Conservation (phyloP, 1,140 invertebrate genomes). For the Ridgeia piscesae region DNA sequence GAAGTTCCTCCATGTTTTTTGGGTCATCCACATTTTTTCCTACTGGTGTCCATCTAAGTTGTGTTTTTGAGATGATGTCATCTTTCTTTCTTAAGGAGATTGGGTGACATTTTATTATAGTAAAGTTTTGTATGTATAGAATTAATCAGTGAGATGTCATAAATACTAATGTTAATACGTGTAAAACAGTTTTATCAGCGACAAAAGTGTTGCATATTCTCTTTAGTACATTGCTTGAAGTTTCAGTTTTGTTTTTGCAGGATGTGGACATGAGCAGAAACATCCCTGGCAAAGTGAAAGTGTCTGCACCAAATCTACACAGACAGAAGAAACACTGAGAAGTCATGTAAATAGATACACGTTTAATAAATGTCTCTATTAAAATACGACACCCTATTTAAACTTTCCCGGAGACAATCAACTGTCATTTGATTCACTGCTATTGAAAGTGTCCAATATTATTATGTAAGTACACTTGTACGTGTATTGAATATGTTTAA, state of each 20-base stretch:
- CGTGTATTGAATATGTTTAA: neutral
- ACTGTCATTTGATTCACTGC: neutral
- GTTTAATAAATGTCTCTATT: neutral
- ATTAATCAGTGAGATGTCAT: neutral
- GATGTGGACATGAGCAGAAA: constrained; percentile 91
- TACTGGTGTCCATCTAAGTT: too few species aligned
- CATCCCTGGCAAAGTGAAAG: constrained; percentile 97
- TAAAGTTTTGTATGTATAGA: too few species aligned
- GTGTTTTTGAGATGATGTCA: too few species aligned
- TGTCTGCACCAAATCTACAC: constrained; percentile 63
- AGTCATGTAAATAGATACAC: neutral
- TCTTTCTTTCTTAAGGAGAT: too few species aligned
- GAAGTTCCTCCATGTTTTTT: too few species aligned
- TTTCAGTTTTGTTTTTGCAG: constrained; percentile 40
- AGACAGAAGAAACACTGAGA: constrained; percentile 47
- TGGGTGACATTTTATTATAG: too few species aligned
- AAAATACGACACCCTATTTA: neutral
- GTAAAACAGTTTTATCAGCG: neutral
- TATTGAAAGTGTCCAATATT: neutral
- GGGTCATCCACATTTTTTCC: too few species aligned
- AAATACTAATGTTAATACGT: neutral
- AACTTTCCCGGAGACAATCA: neutral
- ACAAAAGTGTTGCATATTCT: neutral
- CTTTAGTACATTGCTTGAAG: neutral
- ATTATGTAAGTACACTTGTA: neutral